phyloP scores from a whole-genome alignment of 2,797 vertebrate genomes.

The Neostethus bicornis region DNA sequence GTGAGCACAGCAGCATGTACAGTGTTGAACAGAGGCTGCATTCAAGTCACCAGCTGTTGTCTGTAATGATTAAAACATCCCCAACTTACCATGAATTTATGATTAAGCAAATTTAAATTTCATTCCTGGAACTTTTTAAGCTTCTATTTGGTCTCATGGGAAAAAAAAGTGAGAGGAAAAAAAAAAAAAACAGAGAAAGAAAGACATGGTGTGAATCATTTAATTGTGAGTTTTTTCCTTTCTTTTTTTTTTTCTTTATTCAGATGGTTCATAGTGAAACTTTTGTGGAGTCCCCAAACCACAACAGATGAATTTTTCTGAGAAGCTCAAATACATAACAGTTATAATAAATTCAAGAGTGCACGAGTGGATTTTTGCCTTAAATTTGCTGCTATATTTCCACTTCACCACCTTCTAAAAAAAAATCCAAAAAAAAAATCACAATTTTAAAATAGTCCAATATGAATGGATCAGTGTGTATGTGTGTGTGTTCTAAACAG shows the following conservation, averaged over 20 bases:
- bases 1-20: conserved; percentile 30
- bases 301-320: conserved; percentile 78
- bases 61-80: conserved; percentile 72
- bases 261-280: conserved; percentile 77
- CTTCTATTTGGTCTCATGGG: conserved; percentile 61
- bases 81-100: conserved; percentile 70
- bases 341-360: conserved; percentile 70
- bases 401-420: not conserved
- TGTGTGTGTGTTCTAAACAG: conserved; percentile 57
- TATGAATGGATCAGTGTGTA: conserved; percentile 55
- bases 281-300: conserved; percentile 77
- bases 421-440: no score
- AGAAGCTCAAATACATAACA: conserved; percentile 67
- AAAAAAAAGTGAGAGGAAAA: conserved; percentile 21
- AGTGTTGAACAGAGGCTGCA: conserved; percentile 57
- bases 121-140: conserved; percentile 70
- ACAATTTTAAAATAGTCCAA: no score
- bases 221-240: conserved; percentile 33
- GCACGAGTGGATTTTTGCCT: conserved; percentile 1
- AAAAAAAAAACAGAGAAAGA: not conserved
- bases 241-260: conserved; percentile 16
- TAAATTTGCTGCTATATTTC: conserved; percentile 6
- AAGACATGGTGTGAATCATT: conserved; percentile 67
- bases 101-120: conserved; percentile 69
- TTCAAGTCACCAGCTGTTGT: conserved; percentile 71